Base-by-base conservation (phyloP, 2,113 vertebrate species). In the Pavo muticus region DNA sequence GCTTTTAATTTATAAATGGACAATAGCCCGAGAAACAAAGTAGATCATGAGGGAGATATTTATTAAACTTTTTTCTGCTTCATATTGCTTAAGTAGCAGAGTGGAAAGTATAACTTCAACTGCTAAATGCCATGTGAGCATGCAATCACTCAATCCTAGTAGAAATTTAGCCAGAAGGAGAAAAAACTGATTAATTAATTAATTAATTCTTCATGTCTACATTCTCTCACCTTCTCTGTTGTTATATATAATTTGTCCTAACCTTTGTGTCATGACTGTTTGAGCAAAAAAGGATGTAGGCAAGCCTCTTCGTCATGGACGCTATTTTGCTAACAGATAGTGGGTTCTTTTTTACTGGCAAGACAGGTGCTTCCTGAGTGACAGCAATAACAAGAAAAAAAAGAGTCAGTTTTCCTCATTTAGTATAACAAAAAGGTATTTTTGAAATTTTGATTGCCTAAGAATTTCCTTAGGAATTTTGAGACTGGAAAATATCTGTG, bases 271-370 rank as follows among this genome's bases (percentile, higher is more conserved):
- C 13, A 44, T 44, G 40, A 23, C 19, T 69, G 19, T 78, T 82
- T 84, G 52, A 54, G 29, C 14, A 69, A 74, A 16, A 57, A 47
- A 76, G 44, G 1, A 15, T 27, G 15, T 56, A 54, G 59, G 44
- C 23, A 39, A 35, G 32, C 10, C 17, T 71, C 19, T 44, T 29
- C 78, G 61, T 23, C 21, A 32, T 7, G 54, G 48, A 42, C 11
- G 21, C 7, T 60, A 8, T 56, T 42, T 71, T 88, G 19, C 27
- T 50, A 59, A 76, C 18, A 83, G 63, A 37, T 54, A 90, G 76
- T 59, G 40, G 72, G 60, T 70, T 83, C 91, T 40, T 87, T 50
- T 88, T 88, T 90, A 50, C 72, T 93, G 72, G 86, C 56, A 83
- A 86, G 45, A 48, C 56, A 64, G 25, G 76, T 17, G 61, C 64